These are phyloP conservation scores for Empis stercorea DNA, from an alignment of 2,888 invertebrate species.

Conservation along the genomic window DNA sequence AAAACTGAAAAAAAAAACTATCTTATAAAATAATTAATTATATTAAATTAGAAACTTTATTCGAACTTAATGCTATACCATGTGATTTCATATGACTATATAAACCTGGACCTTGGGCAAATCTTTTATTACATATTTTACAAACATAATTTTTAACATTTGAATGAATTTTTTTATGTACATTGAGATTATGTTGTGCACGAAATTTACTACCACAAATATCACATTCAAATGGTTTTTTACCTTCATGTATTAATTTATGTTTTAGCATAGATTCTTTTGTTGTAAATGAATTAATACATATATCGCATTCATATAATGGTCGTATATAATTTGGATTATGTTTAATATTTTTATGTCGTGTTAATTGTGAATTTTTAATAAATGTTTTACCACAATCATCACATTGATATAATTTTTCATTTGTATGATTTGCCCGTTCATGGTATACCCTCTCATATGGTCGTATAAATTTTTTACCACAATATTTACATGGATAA, in stretches of 20 bases:
- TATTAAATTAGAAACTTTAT: too few relatives aligned
- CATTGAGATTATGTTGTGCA: too few relatives aligned
- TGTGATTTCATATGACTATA: constrained; percentile 32
- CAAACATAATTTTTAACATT: not conserved
- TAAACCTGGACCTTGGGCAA: constrained; percentile 24
- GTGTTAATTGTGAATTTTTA: not conserved
- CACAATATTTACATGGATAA: not conserved
- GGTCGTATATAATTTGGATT: too few relatives aligned
- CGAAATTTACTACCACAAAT: too few relatives aligned
- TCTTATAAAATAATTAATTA: too few relatives aligned
- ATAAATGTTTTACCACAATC: not conserved
- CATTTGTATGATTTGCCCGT: not conserved
- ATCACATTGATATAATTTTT: not conserved
- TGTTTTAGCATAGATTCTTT: not conserved
- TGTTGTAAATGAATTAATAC: not conserved
- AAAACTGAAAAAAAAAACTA: too few relatives aligned
- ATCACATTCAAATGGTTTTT: not conserved
- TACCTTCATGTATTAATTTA: not conserved
- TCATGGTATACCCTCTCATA: not conserved
- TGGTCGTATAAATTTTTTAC: not conserved
- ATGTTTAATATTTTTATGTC: too few relatives aligned
- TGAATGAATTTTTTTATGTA: not conserved
- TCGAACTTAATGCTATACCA: constrained; percentile 4
- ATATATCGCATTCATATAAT: not conserved
- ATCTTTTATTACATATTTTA: not conserved